Evolutionary conservation across 2,888 invertebrate species (phyloP).

Genomic region (Prosopocoilus inquinatus): DNA sequence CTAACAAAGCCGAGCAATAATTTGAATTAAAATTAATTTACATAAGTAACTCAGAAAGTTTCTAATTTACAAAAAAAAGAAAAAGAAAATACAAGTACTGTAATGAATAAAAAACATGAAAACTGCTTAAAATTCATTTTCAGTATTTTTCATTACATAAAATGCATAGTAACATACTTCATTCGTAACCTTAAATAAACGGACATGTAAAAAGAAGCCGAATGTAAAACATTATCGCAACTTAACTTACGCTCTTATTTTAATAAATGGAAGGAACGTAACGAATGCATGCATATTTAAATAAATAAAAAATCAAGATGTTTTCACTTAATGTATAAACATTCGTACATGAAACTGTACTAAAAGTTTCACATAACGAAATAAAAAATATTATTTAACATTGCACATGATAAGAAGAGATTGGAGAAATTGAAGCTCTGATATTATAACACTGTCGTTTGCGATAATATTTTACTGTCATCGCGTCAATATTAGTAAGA

Average conservation of each 20-base stretch:
- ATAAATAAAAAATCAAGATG: background rate
- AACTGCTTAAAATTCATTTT: slow-evolving; percentile 39
- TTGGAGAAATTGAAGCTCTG: too few relatives aligned
- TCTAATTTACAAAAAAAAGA: too few relatives aligned
- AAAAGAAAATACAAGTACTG: too few relatives aligned
- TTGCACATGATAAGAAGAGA: too few relatives aligned
- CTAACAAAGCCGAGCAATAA: too few relatives aligned
- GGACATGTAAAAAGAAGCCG: slow-evolving; percentile 27
- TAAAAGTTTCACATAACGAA: background rate
- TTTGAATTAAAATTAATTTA: too few relatives aligned
- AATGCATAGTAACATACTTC: slow-evolving; percentile 16
- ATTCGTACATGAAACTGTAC: background rate
- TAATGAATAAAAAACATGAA: slow-evolving; percentile 6
- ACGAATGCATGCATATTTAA: slow-evolving; percentile 19
- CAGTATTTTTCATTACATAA: slow-evolving; percentile 8
- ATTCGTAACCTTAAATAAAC: slow-evolving; percentile 13
- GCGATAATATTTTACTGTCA: slow-evolving; percentile 49
- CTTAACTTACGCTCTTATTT: slow-evolving; percentile 22
- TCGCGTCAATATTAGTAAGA: slow-evolving; percentile 22
- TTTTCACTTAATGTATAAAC: background rate
- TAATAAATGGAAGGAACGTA: slow-evolving; percentile 18
- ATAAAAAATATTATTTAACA: slow-evolving; percentile 9
- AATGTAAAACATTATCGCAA: slow-evolving; percentile 47
- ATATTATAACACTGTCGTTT: slow-evolving; percentile 36
- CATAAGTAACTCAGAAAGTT: too few relatives aligned